phyloP scores from a whole-genome alignment of 1,140 invertebrate species.

The Yoshiicerus persimilis region DNA sequence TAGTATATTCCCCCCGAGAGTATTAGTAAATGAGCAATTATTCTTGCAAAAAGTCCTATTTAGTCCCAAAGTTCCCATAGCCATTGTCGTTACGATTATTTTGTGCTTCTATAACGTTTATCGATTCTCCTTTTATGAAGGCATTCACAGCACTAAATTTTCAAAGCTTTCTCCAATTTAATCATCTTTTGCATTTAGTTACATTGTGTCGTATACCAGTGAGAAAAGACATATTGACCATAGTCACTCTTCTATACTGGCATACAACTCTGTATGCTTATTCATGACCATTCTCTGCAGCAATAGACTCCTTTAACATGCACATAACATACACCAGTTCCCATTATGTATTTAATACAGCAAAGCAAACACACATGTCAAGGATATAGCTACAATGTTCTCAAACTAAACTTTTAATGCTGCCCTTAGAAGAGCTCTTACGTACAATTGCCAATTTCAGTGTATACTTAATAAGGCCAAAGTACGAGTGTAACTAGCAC shows the following conservation, averaged over 20 bases:
- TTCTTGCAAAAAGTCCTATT: not conserved
- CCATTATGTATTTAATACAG: not conserved
- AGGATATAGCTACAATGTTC: not conserved
- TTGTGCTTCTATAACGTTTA: not conserved
- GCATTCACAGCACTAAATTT: not conserved
- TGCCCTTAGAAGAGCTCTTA: not conserved
- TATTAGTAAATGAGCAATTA: constrained; percentile 6
- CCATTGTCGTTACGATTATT: not conserved
- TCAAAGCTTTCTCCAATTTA: not conserved
- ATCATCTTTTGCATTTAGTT: not conserved
- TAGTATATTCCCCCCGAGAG: too few species aligned
- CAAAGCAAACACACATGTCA: not conserved
- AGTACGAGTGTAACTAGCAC: not conserved
- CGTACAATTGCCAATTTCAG: not conserved
- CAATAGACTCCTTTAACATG: not conserved
- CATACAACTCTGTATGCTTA: not conserved
- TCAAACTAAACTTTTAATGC: not conserved
- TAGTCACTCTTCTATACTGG: not conserved
- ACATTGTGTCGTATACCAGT: not conserved
- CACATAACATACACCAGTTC: not conserved
- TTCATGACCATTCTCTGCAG: not conserved
- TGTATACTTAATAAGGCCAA: not conserved
- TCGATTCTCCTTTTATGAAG: constrained; percentile 17
- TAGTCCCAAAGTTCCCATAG: not conserved
- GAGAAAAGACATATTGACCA: not conserved